Evolutionary conservation across 2,797 vertebrate species (phyloP), one percentile per base, ranked within the genome.

Genomic region (Cercopithecus diana): DNA sequence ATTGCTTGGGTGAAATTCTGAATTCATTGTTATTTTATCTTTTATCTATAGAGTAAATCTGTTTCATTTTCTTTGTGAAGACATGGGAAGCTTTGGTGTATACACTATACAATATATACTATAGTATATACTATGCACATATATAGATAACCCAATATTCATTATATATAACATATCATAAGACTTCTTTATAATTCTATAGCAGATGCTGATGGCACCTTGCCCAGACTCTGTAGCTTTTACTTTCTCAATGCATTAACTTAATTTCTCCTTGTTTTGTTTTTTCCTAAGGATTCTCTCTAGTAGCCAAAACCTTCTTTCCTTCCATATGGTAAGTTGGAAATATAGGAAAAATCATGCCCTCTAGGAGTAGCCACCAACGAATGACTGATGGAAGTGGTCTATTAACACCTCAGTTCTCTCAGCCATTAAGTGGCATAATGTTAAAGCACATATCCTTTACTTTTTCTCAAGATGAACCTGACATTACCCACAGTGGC

Each of bases 361-460:
- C 14, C 5, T 13, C n/a, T 43, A 41, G 39, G 12, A 94, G 36
- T 0, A 64, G 15, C 8, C 86, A 12, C 45, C 26, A 24, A 7
- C 24, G 20, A 58, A 30, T 61, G 20, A 58, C 58, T 48, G 55
- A 41, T 17, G 1, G 48, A 17, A 50, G 14, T 50, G 61, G 8
- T 33, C 55, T 83, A 28, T 41, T 2, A 39, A 6, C 55, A 11
- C 12, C 14, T 61, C 5, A 36, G 8, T 1, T 24, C 26, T 57
- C 3, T 45, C 2, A 70, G 0, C 15, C 19, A 17, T 28, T 36
- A 12, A 5, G 30, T 58, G 2, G 3, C 8, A 3, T 55, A 41
- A 55, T 76, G 52, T 10, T 52, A 26, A 81, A 83, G 17, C 15
- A 22, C 4, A 9, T 10, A 3, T 70, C 22, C 19, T 50, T 2